These are phyloP conservation scores for Pimephales promelas DNA, from an alignment of 2,113 vertebrate species.

Conservation along the genomic window DNA sequence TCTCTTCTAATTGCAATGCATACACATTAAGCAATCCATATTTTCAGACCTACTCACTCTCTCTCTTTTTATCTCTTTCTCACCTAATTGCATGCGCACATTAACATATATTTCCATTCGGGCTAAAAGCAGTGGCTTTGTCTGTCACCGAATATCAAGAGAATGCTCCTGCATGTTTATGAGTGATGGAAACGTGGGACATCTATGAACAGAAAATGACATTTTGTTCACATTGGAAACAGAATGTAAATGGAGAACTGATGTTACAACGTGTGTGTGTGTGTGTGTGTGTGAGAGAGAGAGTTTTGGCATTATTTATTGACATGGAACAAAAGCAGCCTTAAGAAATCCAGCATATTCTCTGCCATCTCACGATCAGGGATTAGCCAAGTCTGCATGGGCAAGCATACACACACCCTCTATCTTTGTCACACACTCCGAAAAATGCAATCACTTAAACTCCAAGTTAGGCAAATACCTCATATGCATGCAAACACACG, in stretches of 20 bases:
- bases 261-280: neutral
- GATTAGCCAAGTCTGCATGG: conserved; percentile 31
- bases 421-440: neutral
- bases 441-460: conserved; percentile 36
- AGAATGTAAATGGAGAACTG: neutral
- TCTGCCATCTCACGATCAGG: conserved; percentile 43
- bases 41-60: conserved; percentile 23
- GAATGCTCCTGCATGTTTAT: conserved; percentile 37
- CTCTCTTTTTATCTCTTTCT: conserved; percentile 29
- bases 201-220: conserved; percentile 31
- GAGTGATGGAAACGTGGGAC: conserved; percentile 32
- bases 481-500: conserved; percentile 42
- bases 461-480: conserved; percentile 26
- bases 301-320: conserved; percentile 34
- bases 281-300: neutral
- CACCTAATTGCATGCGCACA: conserved; percentile 45
- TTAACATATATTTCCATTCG: conserved; percentile 46
- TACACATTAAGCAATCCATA: conserved; percentile 22
- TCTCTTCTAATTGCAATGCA: conserved; percentile 41
- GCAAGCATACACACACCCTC: conserved; percentile 9
- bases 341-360: conserved; percentile 21
- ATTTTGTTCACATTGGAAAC: conserved; percentile 32
- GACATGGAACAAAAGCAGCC: conserved; percentile 22
- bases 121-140: conserved; percentile 43
- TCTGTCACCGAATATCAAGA: conserved; percentile 26